A percentile compares a stretch with the other conserved stretches of the same genome.
Evolutionary conservation across 2,888 invertebrate genomes (phyloP).

Genomic region (Fissipunctia ypsillon): DNA sequence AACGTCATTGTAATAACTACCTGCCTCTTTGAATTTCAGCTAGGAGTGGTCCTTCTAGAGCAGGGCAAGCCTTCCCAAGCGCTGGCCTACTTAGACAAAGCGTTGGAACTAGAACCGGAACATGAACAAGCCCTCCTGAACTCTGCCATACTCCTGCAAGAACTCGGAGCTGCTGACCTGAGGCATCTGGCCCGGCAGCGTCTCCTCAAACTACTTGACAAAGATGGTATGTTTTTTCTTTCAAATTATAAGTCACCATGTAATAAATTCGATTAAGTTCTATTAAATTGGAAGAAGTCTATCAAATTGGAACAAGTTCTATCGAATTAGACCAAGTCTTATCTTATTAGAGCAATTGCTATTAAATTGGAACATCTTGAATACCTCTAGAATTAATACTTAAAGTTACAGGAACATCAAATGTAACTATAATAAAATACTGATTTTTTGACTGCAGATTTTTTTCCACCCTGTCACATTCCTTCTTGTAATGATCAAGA

Average conservation of each 20-base stretch:
- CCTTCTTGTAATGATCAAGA: no score
- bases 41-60: conserved; percentile 98
- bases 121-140: conserved; percentile 98
- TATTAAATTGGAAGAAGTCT: no score
- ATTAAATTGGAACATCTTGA: no score
- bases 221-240: no score
- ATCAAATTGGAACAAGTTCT: not conserved
- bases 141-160: conserved; percentile 98
- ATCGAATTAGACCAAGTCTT: not conserved
- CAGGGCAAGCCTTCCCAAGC: conserved; percentile 98
- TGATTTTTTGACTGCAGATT: no score
- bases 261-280: no score
- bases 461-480: no score
- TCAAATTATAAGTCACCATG: no score
- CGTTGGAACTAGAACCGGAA: conserved; percentile 97
- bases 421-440: no score
- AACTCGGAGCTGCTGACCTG: conserved; percentile 95
- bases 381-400: no score
- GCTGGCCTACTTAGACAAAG: conserved; percentile 97
- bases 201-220: conserved; percentile 94
- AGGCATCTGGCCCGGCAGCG: conserved; percentile 95
- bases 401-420: no score
- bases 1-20: not conserved
- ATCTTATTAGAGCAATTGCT: not conserved
- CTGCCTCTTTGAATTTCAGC: conserved; percentile 85